Conservation (phyloP, 2,888 invertebrate genomes). For the Clivina fossor region DNA sequence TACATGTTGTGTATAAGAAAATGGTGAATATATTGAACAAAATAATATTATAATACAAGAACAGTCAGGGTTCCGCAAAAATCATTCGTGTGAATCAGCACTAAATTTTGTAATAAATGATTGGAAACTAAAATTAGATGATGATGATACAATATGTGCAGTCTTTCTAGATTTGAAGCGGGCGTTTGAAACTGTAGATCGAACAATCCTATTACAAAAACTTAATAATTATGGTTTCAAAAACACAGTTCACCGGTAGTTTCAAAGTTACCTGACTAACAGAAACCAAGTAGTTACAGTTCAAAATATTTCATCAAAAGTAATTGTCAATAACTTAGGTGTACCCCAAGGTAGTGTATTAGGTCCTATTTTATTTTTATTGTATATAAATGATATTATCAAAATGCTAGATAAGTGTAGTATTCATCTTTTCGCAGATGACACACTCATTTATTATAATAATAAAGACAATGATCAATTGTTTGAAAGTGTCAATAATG, state of each 20-base stretch:
- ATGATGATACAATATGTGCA: constrained; percentile 20
- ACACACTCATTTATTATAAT: constrained; percentile 3
- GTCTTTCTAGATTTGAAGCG: constrained; percentile 34
- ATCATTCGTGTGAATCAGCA: constrained; percentile 32
- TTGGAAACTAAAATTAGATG: constrained; percentile 26
- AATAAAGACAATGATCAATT: no score
- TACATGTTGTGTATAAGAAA: constrained; percentile 30
- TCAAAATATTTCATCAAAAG: constrained; percentile 16
- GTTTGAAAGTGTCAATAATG: no score
- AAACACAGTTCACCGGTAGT: constrained; percentile 23
- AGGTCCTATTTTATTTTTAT: constrained; percentile 34
- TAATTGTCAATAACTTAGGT: constrained; percentile 6
- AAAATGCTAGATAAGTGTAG: constrained; percentile 10
- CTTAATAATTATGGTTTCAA: constrained; percentile 16
- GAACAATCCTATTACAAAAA: constrained; percentile 23
- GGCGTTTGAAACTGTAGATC: constrained; percentile 34
- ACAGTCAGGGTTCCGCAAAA: constrained; percentile 29
- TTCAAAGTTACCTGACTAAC: constrained; percentile 24
- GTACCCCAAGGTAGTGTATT: constrained; percentile 35
- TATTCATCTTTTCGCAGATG: constrained; percentile 4
- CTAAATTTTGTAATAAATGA: constrained; percentile 26
- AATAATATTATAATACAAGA: constrained; percentile 23
- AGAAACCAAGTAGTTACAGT: constrained; percentile 32
- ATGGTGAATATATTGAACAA: constrained; percentile 21
- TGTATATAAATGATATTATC: constrained; percentile 33